Evolutionary conservation across 2,113 vertebrate species (phyloP), one percentile per base, ranked within the genome.

Genomic region (Pseudolaguvia tuberculata): DNA sequence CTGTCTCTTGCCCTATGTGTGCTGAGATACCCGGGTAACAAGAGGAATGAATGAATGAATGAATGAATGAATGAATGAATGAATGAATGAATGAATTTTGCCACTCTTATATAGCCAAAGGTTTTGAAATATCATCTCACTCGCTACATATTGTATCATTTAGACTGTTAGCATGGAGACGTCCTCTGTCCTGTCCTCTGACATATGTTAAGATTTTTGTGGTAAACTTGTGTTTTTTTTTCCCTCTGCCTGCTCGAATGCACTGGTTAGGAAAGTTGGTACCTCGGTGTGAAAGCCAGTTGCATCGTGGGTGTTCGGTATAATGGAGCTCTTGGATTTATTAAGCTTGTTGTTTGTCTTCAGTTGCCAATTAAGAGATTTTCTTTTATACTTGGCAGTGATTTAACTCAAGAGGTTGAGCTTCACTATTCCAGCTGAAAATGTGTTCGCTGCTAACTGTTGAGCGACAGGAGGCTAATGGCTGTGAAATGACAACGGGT

Each of bases 311-410:
- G 61, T 2, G 61, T 65, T 65, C 61, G 23, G 8, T 47, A 3
- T 47, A 47, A 65, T 65, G 62, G 47, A 65, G 62, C 42, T 65
- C 25, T 65, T 65, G 62, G 62, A 39, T 65, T 63, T 63, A n/a
- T 63, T 23, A 47, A 65, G 42, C 15, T 25, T 17, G 42, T 65
- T 65, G 35, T 63, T 65, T 65, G 42, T 65, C 62, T 21, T 48
- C 21, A 10, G 62, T 25, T 65, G 42, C 62, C 59, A 65, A 65
- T 65, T 65, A 65, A 65, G 42, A 17, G 21, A 65, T 17, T 47
- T 65, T 47, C 7, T 65, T 48, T 48, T 48, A 65, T 23, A 21
- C 21, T 65, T 65, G 62, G 62, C 62, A 25, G 13, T 48, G 62
- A 65, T 65, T 65, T 65, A 48, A 42, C 42, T 17, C 8, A 9